A percentile compares a stretch with the other conserved stretches of the same genome.
phyloP scores from a whole-genome alignment of 1,140 invertebrate species.

The Campoletis sonorensis region DNA sequence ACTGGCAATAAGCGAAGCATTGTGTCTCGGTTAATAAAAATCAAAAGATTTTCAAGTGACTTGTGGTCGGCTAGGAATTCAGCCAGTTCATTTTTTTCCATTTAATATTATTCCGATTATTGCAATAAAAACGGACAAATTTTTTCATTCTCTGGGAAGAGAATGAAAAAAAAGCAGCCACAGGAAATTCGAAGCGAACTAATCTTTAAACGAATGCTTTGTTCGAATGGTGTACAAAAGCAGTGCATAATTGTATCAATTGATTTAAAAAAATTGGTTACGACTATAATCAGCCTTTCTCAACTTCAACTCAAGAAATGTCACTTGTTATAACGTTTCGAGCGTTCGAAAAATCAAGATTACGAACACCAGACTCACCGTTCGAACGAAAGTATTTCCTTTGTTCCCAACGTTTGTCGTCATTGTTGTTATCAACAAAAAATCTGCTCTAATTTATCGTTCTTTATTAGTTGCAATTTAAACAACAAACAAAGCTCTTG shows the following conservation, averaged over 20 bases:
- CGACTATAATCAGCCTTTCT: not conserved
- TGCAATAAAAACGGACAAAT: too few species aligned
- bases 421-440: not conserved
- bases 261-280: not conserved
- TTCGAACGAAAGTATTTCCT: conserved; percentile 46
- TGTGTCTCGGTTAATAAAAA: conserved; percentile 22
- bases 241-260: not conserved
- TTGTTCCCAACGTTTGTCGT: conserved; percentile 38
- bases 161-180: conserved; percentile 10
- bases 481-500: not conserved
- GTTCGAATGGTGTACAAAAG: conserved; percentile 61
- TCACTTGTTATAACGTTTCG: not conserved
- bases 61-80: not conserved
- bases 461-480: too few species aligned
- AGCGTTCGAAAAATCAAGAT: not conserved
- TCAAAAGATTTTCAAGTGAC: not conserved
- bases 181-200: conserved; percentile 47
- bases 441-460: too few species aligned
- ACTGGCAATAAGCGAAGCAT: conserved; percentile 23
- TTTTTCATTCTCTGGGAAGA: too few species aligned
- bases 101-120: too few species aligned
- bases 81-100: conserved; percentile 5
- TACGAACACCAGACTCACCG: conserved; percentile 43
- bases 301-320: not conserved
- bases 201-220: conserved; percentile 56